Evolutionary conservation across 2,888 invertebrate species (phyloP).

Genomic region (Cantharis rustica): DNA sequence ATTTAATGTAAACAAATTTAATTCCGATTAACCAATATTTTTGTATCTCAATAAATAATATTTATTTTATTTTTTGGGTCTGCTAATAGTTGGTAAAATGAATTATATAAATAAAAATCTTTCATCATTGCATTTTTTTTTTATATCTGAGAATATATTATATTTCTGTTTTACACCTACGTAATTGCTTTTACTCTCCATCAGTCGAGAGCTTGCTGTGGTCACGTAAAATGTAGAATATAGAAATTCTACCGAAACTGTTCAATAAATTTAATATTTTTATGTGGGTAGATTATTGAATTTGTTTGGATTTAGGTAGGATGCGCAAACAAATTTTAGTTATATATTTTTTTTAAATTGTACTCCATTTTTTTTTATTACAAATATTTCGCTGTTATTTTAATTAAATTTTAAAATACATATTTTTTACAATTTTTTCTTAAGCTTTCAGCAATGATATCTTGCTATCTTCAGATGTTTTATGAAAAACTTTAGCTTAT

Average conservation of each 20-base stretch:
- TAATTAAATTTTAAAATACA: too few relatives aligned
- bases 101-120: background rate
- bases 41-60: background rate
- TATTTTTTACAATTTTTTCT: too few relatives aligned
- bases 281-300: too few relatives aligned
- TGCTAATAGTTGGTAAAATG: background rate
- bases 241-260: background rate
- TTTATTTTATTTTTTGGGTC: background rate
- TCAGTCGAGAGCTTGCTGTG: background rate
- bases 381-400: too few relatives aligned
- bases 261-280: too few relatives aligned
- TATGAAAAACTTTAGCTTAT: too few relatives aligned
- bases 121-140: background rate
- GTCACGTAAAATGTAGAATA: background rate
- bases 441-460: too few relatives aligned
- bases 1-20: background rate
- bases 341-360: too few relatives aligned
- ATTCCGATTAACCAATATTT: background rate
- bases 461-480: too few relatives aligned
- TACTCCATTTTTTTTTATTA: too few relatives aligned
- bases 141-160: background rate
- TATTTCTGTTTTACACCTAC: background rate
- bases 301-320: too few relatives aligned
- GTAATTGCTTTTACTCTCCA: background rate
- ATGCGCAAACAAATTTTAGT: too few relatives aligned